These are phyloP conservation scores for Echeneis naucrates DNA, from an alignment of 2,797 vertebrate genomes.

Conservation along the genomic window DNA sequence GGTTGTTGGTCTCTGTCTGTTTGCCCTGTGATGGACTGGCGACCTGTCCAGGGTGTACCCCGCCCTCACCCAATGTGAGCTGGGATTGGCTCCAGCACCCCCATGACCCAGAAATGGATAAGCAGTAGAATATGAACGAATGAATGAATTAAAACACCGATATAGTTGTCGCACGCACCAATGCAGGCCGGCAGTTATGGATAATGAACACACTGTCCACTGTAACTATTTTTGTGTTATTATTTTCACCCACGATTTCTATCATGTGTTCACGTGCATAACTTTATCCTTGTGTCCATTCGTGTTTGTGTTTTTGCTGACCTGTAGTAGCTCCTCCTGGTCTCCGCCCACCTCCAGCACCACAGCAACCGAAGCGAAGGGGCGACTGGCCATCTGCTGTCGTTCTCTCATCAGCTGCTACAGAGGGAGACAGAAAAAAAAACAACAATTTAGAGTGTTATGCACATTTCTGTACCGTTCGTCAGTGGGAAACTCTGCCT, in stretches of 20 bases:
- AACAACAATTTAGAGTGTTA: not conserved
- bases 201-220: not conserved
- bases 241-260: not conserved
- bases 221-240: not conserved
- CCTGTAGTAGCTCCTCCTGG: slow-evolving; percentile 89
- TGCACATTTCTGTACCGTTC: not conserved
- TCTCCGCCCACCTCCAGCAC: slow-evolving; percentile 90
- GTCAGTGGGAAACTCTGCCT: not conserved
- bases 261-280: not conserved
- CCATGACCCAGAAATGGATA: too few relatives aligned
- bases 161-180: too few relatives aligned
- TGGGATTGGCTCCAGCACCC: too few relatives aligned
- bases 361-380: slow-evolving; percentile 92
- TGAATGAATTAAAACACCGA: too few relatives aligned
- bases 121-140: too few relatives aligned
- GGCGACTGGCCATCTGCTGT: slow-evolving; percentile 97
- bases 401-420: slow-evolving; percentile 95
- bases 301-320: slow-evolving; percentile 51
- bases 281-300: not conserved
- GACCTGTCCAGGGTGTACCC: too few relatives aligned
- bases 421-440: slow-evolving; percentile 50
- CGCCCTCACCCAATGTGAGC: too few relatives aligned
- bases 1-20: too few relatives aligned
- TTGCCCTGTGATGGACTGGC: too few relatives aligned
- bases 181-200: too few relatives aligned